Evolutionary conservation across 2,797 vertebrate genomes (phyloP), one percentile per base, ranked within the genome.

Genomic region (Urophycis tenuis): DNA sequence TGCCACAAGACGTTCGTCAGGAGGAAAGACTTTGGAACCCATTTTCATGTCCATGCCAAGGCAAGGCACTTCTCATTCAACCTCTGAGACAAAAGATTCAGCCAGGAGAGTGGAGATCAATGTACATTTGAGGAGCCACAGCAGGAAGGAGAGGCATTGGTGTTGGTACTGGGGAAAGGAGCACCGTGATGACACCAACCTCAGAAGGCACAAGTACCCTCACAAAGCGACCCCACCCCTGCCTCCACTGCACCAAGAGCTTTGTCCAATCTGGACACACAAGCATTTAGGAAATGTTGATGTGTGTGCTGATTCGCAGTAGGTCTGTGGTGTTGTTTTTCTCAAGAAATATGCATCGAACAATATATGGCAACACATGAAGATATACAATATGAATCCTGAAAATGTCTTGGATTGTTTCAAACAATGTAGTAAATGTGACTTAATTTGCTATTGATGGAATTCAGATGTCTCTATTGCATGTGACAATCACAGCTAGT

Each of bases 201-300:
- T 94, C 49, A 94, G 93, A 87, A 88, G 92, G 72, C 93, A 94
- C 77, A 92, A 87, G 32, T 91, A 89, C 30, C 92, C 86, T 30
- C 93, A 94, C 86, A 94, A 93, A 0, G 93, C 94, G 90, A 87
- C 93, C 93, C 4, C 86, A 90, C 78, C 64, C 89, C 80, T 94
- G 93, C 80, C 86, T 91, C 11, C 82, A 90, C 34, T 94, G 93
- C 78, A 73, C 86, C 2, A 93, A 92, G 81, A 73, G 79, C 1
- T 94, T 93, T 77, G 89, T 87, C 41, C 93, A 94, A 87, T 91
- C 91, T 0, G 91, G 87, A 1, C 92, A 94, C 81, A 92, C 75
- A 93, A 92, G 72, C 93, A 94, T 81, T 25, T 90, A 1, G 88
- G 74, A 74, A 90, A 82, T 80, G 80, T 90, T 53, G 49, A 53